phyloP scores from a whole-genome alignment of 2,888 invertebrate genomes.

The Ochlodes sylvanus region DNA sequence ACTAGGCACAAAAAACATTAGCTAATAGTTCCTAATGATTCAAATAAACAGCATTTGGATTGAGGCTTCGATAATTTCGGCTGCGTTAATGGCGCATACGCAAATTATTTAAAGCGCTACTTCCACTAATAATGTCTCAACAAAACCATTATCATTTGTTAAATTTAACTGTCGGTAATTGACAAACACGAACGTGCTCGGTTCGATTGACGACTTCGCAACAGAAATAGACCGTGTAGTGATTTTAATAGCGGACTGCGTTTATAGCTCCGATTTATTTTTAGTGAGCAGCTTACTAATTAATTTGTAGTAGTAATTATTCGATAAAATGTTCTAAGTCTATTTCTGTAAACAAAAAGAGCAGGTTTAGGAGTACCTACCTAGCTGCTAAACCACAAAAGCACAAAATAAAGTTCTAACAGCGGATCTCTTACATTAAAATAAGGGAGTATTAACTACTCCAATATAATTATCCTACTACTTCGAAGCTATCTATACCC shows the following conservation, averaged over 20 bases:
- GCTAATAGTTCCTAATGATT: constrained; percentile 4
- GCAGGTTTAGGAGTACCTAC: too few species aligned
- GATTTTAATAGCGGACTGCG: constrained; percentile 27
- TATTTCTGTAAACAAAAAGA: too few species aligned
- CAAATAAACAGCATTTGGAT: background rate
- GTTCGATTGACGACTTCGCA: constrained; percentile 26
- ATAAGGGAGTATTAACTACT: too few species aligned
- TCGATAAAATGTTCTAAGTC: too few species aligned
- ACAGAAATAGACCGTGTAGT: constrained; percentile 29
- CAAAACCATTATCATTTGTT: constrained; percentile 23
- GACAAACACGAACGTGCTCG: constrained; percentile 18
- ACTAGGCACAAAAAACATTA: background rate
- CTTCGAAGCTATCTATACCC: too few species aligned
- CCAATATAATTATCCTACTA: too few species aligned
- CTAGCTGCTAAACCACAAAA: too few species aligned
- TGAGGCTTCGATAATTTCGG: background rate
- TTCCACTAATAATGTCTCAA: constrained; percentile 11
- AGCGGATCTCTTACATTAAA: too few species aligned
- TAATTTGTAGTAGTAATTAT: background rate
- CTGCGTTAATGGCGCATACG: background rate
- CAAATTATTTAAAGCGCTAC: constrained; percentile 4
- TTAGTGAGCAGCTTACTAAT: constrained; percentile 15
- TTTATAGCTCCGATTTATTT: constrained; percentile 13
- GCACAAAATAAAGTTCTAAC: too few species aligned
- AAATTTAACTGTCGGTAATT: constrained; percentile 27